Conservation (phyloP, 2,797 vertebrate species). For the Danio aesculapii region DNA sequence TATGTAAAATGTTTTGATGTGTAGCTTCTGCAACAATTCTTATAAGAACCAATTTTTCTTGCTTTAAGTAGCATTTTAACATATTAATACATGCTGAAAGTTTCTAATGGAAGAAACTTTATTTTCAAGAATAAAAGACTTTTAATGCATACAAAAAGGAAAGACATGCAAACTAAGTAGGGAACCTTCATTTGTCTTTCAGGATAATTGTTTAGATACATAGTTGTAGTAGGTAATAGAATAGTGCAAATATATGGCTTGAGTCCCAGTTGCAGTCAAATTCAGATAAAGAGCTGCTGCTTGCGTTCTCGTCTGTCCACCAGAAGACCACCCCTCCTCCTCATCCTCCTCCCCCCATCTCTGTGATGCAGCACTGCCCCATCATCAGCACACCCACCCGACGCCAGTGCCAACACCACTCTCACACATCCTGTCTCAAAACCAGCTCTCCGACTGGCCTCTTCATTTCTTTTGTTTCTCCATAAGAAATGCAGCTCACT, state of each 20-base stretch:
- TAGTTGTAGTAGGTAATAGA: neutral
- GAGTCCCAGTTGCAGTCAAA: neutral
- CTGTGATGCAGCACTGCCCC: conserved; percentile 23
- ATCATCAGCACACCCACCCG: conserved; percentile 13
- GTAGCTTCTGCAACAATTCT: neutral
- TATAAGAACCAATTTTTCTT: too few species aligned
- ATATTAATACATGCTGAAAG: too few species aligned
- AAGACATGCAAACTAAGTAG: neutral
- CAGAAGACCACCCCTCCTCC: conserved; percentile 18
- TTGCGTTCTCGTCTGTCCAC: conserved; percentile 10
- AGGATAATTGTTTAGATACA: neutral
- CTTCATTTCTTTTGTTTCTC: neutral
- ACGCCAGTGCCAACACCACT: conserved; percentile 5
- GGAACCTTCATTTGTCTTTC: neutral
- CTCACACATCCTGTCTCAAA: conserved; percentile 1
- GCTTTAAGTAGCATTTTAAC: too few species aligned
- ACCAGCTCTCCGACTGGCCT: neutral
- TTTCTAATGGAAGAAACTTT: neutral
- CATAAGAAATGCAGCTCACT: neutral
- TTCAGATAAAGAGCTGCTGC: conserved; percentile 2
- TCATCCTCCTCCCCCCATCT: conserved; percentile 25
- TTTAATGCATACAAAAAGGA: neutral
- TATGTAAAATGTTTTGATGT: neutral
- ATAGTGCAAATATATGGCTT: neutral
- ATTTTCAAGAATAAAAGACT: neutral